phyloP scores from a whole-genome alignment of 2,113 vertebrate species.

The Sapajus apella region DNA sequence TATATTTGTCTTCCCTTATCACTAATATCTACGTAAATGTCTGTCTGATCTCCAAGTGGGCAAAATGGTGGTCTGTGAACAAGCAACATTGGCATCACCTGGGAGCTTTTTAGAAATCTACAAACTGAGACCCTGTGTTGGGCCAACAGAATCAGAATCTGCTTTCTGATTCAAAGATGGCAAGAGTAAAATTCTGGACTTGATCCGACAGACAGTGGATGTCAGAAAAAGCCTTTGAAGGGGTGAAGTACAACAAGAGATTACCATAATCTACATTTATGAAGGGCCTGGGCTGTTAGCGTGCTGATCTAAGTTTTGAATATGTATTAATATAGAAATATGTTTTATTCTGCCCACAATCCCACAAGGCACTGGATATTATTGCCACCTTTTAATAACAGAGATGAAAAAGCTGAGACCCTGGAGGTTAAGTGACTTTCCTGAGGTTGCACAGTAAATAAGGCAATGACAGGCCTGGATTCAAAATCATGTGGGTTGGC shows the following conservation, averaged over 20 bases:
- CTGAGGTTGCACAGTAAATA: neutral
- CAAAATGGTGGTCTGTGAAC: neutral
- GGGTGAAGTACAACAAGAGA: neutral
- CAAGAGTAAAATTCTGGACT: neutral
- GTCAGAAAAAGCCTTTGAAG: neutral
- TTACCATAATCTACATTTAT: too few relatives aligned
- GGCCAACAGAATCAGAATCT: neutral
- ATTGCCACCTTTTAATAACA: neutral
- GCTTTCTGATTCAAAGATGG: neutral
- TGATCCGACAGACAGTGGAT: neutral
- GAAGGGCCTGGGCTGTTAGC: neutral
- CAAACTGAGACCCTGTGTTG: neutral
- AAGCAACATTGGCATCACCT: neutral
- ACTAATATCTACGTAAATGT: neutral
- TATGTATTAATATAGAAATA: neutral
- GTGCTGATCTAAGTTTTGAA: neutral
- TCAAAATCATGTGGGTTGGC: neutral
- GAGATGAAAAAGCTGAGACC: neutral
- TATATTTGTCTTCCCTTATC: neutral
- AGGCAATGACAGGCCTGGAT: neutral
- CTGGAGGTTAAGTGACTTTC: neutral
- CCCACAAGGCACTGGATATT: neutral
- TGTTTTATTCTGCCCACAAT: neutral
- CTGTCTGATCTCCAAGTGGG: neutral
- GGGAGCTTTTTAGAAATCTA: neutral